These are phyloP conservation scores for Zaprionus kolodkinae DNA, from an alignment of 1,140 invertebrate species.

Conservation along the genomic window DNA sequence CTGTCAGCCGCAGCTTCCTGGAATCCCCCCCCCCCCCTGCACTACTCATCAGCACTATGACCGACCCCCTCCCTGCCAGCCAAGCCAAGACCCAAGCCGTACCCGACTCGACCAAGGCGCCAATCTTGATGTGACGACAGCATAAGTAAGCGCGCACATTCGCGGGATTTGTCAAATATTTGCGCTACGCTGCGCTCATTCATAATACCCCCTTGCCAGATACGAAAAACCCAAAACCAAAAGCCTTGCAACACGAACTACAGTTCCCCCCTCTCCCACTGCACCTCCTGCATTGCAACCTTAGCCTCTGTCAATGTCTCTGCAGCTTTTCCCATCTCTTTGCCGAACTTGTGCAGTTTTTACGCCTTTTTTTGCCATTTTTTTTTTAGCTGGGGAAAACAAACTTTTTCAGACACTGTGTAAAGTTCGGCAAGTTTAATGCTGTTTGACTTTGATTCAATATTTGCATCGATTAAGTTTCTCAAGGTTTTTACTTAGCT, in stretches of 20 bases:
- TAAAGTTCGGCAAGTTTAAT: slow-evolving; percentile 79
- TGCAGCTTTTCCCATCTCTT: slow-evolving; percentile 7
- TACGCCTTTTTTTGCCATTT: slow-evolving; percentile 56
- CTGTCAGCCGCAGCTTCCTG: slow-evolving; percentile 46
- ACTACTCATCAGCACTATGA: slow-evolving; percentile 50
- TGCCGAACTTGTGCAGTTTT: slow-evolving; percentile 44
- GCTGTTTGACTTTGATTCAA: slow-evolving; percentile 81
- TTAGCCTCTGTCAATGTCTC: slow-evolving; percentile 26
- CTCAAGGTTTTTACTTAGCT: slow-evolving; percentile 42
- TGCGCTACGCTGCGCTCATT: slow-evolving; percentile 76
- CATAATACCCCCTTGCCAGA: slow-evolving; percentile 34
- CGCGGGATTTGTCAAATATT: slow-evolving; percentile 81
- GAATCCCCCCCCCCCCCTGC: slow-evolving; percentile 26
- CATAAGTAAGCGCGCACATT: slow-evolving; percentile 80
- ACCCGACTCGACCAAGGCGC: neutral
- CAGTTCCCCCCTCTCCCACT: neutral
- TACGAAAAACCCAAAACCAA: slow-evolving; percentile 12
- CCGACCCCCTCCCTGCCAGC: slow-evolving; percentile 28
- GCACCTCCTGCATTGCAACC: slow-evolving; percentile 22
- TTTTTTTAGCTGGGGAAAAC: slow-evolving; percentile 25
- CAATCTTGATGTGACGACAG: slow-evolving; percentile 64
- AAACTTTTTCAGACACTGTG: slow-evolving; percentile 53
- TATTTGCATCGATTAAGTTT: slow-evolving; percentile 80
- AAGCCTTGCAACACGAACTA: slow-evolving; percentile 22
- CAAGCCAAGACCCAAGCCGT: neutral